Percentiles rank a stretch among this genome's conserved stretches.
Evolutionary conservation across 2,797 vertebrate species (phyloP).

Genomic region (Parauchenoglanis ngamensis): DNA sequence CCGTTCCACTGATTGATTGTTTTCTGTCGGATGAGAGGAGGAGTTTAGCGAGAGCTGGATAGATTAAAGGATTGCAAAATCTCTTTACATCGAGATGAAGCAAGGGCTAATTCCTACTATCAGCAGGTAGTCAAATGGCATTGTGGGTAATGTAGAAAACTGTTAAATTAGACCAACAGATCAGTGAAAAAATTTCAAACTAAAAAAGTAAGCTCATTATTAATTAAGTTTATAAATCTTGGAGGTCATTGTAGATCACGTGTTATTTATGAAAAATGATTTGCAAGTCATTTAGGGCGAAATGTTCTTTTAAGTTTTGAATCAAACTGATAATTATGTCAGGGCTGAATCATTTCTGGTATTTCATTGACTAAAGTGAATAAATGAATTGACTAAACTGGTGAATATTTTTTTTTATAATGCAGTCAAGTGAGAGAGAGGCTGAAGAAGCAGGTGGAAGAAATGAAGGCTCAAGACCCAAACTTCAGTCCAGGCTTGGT

Average conservation of each 20-base stretch:
- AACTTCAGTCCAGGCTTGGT: slow-evolving; percentile 90
- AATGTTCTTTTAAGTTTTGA: background rate
- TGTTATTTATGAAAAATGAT: background rate
- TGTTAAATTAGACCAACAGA: background rate
- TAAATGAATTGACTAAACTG: background rate
- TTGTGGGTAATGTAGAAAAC: background rate
- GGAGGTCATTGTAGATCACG: no score
- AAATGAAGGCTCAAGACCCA: slow-evolving; percentile 82
- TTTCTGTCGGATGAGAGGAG: background rate
- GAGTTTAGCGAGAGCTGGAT: background rate
- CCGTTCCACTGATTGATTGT: background rate
- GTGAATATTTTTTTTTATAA: slow-evolving; percentile 1
- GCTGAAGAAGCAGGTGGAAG: slow-evolving; percentile 85
- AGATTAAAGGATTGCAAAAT: background rate
- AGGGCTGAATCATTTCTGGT: background rate
- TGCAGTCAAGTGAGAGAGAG: slow-evolving; percentile 84
- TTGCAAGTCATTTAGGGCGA: background rate
- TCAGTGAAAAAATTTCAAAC: background rate
- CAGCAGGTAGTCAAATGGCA: background rate
- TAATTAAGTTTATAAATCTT: background rate
- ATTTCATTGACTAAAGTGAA: background rate
- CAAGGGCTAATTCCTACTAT: background rate
- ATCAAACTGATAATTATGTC: background rate
- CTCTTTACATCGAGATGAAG: background rate
- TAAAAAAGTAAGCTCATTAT: background rate